Conservation (phyloP, 2,888 invertebrate genomes). For the Lobophora halterata region DNA sequence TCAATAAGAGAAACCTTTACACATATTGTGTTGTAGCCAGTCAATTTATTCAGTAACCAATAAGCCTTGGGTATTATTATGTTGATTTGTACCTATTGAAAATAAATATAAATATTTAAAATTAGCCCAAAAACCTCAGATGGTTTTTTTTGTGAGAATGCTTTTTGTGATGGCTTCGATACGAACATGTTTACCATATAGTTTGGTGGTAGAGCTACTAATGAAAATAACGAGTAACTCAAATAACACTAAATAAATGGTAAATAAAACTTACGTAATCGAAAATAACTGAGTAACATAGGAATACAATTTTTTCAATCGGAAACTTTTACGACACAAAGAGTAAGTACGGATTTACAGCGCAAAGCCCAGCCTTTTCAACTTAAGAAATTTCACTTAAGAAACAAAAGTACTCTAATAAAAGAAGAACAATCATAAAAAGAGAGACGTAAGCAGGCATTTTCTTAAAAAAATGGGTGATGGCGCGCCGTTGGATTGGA, state of each 20-base stretch:
- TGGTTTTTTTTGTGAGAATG: too few species aligned
- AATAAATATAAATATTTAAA: too few species aligned
- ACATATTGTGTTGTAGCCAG: constrained; percentile 57
- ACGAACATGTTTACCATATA: too few species aligned
- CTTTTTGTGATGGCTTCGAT: too few species aligned
- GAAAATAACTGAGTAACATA: constrained; percentile 31
- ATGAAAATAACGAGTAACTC: too few species aligned
- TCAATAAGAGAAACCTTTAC: constrained; percentile 61
- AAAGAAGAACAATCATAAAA: constrained; percentile 80
- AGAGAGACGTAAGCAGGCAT: constrained; percentile 63
- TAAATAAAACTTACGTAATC: constrained; percentile 27
- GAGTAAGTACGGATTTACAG: constrained; percentile 75
- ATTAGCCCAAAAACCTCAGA: too few species aligned
- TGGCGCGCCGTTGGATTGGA: constrained; percentile 30
- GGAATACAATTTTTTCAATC: constrained; percentile 70
- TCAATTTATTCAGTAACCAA: constrained; percentile 65
- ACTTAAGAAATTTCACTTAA: constrained; percentile 77
- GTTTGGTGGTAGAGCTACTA: too few species aligned
- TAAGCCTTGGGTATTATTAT: constrained; percentile 65
- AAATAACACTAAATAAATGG: constrained; percentile 19
- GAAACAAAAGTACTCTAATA: constrained; percentile 78
- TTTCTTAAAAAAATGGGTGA: constrained; percentile 49
- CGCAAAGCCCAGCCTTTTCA: constrained; percentile 67
- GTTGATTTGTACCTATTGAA: constrained; percentile 57
- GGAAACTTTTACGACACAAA: constrained; percentile 68